Evolutionary conservation across 2,888 invertebrate species (phyloP).

Genomic region (Encarsia formosa): DNA sequence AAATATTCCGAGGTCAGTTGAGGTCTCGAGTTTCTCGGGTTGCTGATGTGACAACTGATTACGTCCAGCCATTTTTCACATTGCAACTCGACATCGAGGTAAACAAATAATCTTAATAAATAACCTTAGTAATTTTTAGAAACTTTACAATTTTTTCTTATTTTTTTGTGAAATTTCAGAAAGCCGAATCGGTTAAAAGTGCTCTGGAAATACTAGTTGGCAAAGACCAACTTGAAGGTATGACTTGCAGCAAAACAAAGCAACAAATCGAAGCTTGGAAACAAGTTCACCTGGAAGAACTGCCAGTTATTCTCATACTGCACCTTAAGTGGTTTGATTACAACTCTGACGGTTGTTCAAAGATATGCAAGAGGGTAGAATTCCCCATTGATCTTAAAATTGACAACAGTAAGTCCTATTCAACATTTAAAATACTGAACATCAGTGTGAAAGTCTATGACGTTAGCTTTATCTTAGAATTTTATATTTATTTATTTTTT

Average conservation of each 20-base stretch:
- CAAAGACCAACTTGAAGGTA: constrained; percentile 82
- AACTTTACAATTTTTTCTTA: background rate
- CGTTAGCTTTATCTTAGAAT: too few relatives aligned
- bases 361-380: constrained; percentile 86
- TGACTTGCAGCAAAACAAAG: constrained; percentile 75
- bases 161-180: constrained; percentile 53
- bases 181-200: constrained; percentile 77
- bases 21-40: constrained; percentile 76
- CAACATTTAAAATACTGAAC: too few relatives aligned
- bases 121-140: background rate
- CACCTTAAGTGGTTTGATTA: constrained; percentile 95
- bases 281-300: constrained; percentile 81
- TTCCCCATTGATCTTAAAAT: constrained; percentile 87
- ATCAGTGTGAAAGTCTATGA: too few relatives aligned
- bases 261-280: constrained; percentile 85
- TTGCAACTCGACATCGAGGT: constrained; percentile 93
- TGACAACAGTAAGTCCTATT: constrained; percentile 68
- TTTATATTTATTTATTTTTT: background rate
- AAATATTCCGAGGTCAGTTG: constrained; percentile 89
- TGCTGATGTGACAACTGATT: constrained; percentile 77
- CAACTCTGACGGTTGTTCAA: constrained; percentile 81
- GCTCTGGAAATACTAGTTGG: constrained; percentile 83
- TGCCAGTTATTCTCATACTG: constrained; percentile 83
- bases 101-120: constrained; percentile 19
- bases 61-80: constrained; percentile 93